Evolutionary conservation across 2,888 invertebrate species (phyloP), one percentile per base, ranked within the genome.

Genomic region (Hydrotaea cyrtoneurina): DNA sequence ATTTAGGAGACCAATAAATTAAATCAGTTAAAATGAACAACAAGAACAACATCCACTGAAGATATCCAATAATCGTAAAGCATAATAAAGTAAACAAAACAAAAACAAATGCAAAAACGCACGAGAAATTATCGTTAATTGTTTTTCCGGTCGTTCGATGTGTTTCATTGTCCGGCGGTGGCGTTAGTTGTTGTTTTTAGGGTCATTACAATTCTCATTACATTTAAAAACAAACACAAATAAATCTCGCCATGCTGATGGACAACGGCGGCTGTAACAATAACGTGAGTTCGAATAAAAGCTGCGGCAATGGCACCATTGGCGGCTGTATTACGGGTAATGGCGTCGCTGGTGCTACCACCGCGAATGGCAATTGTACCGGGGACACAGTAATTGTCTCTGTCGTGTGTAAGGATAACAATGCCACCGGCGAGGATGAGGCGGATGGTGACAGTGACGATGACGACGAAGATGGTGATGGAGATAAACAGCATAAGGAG

Each of bases 201-300:
- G 50, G 15, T 62, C 31, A 8, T 62, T 26, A 62, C 10, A 31
- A 31, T 62, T 62, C 31, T 62, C 62, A 62, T 62, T 62, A 62
- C 4, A 62, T 62, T 13, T 26, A 62, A n/a, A 72, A 26, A 53
- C 26, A 75, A 13, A 46, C n/a, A 31, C 26, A 55, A 66, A 31
- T 57, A 43, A 36, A 53, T 55, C 36, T 46, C 66, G 80, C 31
- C 46, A 90, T 90, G 90, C 87, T 87, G 64, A 87, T 87, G 86
- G 88, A 88, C 82, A 89, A 72, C 26, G 53, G 72, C 46, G 74
- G 86, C 83, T 78, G 83, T 78, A 55, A 31, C 19, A 69, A 23
- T 46, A 46, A 46, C 19, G 0, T 26, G 4, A 59, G 59, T 50
- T 13, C 50, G 26, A 36, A 10, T 10, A 62, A 17, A 26, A 23